Base-by-base conservation (phyloP, 2,113 vertebrate species). In the Panthera uncia region DNA sequence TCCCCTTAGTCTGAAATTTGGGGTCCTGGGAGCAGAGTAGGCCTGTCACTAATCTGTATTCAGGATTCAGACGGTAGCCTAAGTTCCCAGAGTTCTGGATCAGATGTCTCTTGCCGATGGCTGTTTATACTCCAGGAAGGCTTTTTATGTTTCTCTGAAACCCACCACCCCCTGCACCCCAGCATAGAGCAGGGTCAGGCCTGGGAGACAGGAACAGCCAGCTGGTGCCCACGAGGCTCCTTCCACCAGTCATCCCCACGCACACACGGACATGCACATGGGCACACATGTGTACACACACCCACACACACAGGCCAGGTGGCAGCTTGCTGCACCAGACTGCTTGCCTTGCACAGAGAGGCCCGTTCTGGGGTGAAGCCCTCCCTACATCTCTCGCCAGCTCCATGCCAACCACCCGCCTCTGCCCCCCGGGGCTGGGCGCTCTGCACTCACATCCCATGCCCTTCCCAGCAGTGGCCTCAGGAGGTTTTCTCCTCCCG, bases 261-360 rank as follows among this genome's bases (percentile, higher is more conserved):
- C 3, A 0, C 27, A 79, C 29, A 7, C 10, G 1, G 2, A 36
- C 1, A 1, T 33, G 38, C 57, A 45, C 38, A 13, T 5, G 19
- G 21, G 57, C 57, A 61, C 55, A 57, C 55, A 19, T 5, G 5
- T 55, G 55, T 18, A 29, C n/a, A 55, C 84, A n/a, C 14, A 15
- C 55, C 83, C 7, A 9, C 21, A 36, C 45, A 23, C 18, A 12
- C 3, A 12, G 65, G 61, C 50, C n/a, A 50, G 78, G n/a, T 4
- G 1, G 52, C 15, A 18, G 55, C 86, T 68, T 25, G 29, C 29
- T 73, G 38, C 61, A 16, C 63, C 3, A 0, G 31, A 57, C 80
- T 23, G 25, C 71, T 36, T 27, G 31, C 1, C 71, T 15, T 48
- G n/a, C 57, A 12, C 6, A 50, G 45, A 71, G 91, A 5, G 36